Base-by-base conservation (phyloP, 2,113 vertebrate genomes). In the Cricetomys ansorgei region DNA sequence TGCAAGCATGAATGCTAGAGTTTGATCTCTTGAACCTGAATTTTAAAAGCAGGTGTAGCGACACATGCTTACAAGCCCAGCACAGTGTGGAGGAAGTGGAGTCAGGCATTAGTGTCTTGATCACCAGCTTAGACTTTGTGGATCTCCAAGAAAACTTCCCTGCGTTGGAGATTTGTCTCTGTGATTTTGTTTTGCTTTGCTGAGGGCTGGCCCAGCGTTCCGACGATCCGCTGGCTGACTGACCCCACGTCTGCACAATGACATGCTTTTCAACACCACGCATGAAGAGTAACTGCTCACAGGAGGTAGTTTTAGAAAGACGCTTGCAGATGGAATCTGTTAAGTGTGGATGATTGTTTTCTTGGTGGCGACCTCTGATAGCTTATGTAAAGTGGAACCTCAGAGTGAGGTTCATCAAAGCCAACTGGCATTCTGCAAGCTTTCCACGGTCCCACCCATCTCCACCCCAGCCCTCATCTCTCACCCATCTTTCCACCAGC, bases 401-500 rank as follows among this genome's bases (percentile, higher is more conserved):
- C 72, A 67, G 75, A 31, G 5, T 29, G 29, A 89, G n/a, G 48
- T 50, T 80, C 27, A 2, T 23, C 40, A 72, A 31, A 53, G 48
- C 73, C 29, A 48, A 48, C 15, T 40, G 48, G 57, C 5, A 9
- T 5, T 1, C 57, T 57, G 7, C 8, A 25, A 64, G 80, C 84
- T n/a, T 53, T n/a, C 64, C 19, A 23, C 48, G 23, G 19, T 67
- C 29, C 12, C 5, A 3, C 10, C 0, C 29, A 45, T 53, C 59
- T 19, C 37, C 25, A 3, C 8, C 16, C 0, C 16, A 7, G 1
- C 31, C 48, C 29, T 25, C 50, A 37, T 21, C 3, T 31, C 12
- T n/a, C 3, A 1, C 0, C 3, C 4, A 27, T 50, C 53, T 29
- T 31, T 43, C 0, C 15, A 6, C 0, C 31, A 5, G 0, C 48